Evolutionary conservation across 2,888 invertebrate genomes (phyloP).

Genomic region (Nemotelus pantherinus): DNA sequence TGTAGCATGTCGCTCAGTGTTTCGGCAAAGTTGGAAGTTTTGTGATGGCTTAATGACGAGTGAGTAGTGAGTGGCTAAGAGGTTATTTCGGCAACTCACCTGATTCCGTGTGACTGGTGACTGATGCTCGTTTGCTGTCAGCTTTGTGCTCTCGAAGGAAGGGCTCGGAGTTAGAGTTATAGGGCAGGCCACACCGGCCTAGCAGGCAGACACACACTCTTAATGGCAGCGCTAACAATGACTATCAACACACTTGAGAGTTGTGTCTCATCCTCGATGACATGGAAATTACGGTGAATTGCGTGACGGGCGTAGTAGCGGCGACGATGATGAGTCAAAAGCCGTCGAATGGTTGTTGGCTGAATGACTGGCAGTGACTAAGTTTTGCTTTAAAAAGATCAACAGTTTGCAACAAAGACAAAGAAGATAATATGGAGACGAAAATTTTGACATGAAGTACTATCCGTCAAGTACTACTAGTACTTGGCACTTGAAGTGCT

Average conservation of each 20-base stretch:
- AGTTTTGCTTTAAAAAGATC: conserved; percentile 19
- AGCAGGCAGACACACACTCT: neutral
- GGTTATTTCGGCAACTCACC: conserved; percentile 21
- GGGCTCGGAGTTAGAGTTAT: neutral
- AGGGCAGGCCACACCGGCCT: neutral
- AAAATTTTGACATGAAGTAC: conserved; percentile 11
- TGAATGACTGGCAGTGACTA: conserved; percentile 11
- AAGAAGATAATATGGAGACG: neutral
- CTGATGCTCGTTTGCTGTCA: conserved; percentile 43
- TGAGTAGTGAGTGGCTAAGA: conserved; percentile 26
- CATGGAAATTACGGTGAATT: conserved; percentile 38
- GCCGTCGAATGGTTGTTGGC: neutral
- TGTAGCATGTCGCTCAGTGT: conserved; percentile 13
- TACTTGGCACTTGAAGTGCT: too few species aligned
- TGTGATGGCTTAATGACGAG: conserved; percentile 41
- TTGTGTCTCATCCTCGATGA: conserved; percentile 23
- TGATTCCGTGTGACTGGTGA: conserved; percentile 38
- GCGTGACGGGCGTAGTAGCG: conserved; percentile 2
- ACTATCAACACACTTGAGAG: conserved; percentile 42
- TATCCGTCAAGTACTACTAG: neutral
- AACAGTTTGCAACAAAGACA: conserved; percentile 7
- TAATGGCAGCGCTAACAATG: conserved; percentile 32
- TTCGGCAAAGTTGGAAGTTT: conserved; percentile 30
- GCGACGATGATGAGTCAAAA: conserved; percentile 36
- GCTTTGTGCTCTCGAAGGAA: conserved; percentile 14